These are phyloP conservation scores for Machaerirhynchus nigripectus DNA, from an alignment of 2,113 vertebrate genomes.

Conservation along the genomic window DNA sequence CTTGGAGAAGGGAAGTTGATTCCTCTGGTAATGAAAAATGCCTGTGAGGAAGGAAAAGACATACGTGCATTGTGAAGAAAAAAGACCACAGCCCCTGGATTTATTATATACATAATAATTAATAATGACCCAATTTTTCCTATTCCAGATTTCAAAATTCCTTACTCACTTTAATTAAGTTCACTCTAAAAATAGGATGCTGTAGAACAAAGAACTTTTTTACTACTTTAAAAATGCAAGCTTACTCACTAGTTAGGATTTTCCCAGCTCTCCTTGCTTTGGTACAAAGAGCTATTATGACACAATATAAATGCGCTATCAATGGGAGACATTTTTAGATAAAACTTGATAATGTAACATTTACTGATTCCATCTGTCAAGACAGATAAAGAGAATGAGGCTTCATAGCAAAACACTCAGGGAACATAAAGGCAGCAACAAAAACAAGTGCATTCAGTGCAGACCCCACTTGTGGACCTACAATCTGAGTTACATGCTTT, in stretches of 20 bases:
- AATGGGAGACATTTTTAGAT: slow-evolving; percentile 66
- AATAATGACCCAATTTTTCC: slow-evolving; percentile 66
- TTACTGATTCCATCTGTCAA: slow-evolving; percentile 62
- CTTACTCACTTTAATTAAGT: slow-evolving; percentile 68
- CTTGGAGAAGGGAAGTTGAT: background rate
- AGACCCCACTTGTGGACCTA: background rate
- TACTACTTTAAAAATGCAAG: slow-evolving; percentile 55
- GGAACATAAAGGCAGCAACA: background rate
- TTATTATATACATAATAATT: slow-evolving; percentile 64
- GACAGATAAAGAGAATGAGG: slow-evolving; percentile 37
- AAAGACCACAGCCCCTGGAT: slow-evolving; percentile 34
- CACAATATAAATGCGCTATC: slow-evolving; percentile 26
- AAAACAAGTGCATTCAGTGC: background rate
- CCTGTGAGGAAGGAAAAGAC: slow-evolving; percentile 39
- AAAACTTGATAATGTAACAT: slow-evolving; percentile 62
- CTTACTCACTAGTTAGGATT: slow-evolving; percentile 66
- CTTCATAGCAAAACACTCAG: slow-evolving; percentile 43
- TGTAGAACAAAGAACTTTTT: slow-evolving; percentile 67
- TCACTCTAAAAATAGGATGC: slow-evolving; percentile 65
- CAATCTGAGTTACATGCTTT: background rate
- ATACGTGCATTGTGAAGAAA: slow-evolving; percentile 32
- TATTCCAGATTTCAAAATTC: slow-evolving; percentile 54
- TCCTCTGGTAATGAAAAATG: slow-evolving; percentile 32
- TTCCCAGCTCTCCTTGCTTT: slow-evolving; percentile 49
- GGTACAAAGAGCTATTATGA: slow-evolving; percentile 69